Conservation (phyloP, 2,113 vertebrate genomes). For the Anhinga anhinga region DNA sequence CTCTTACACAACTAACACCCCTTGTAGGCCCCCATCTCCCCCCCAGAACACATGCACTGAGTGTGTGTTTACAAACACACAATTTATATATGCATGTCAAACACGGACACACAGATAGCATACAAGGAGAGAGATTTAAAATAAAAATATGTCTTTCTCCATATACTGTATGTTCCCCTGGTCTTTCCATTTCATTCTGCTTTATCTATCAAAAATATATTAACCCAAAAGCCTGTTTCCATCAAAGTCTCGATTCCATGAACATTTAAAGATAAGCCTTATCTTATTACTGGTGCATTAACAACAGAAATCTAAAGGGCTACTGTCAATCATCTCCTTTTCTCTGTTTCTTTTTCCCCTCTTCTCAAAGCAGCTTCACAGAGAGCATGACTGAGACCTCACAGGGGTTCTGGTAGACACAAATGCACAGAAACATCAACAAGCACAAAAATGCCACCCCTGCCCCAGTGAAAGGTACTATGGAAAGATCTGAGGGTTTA, state of each 20-base stretch:
- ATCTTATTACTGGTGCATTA: constrained; percentile 78
- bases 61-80: background rate
- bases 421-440: background rate
- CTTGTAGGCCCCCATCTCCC: accelerated
- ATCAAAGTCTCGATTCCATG: constrained; percentile 78
- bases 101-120: background rate
- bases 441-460: background rate
- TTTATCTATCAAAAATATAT: constrained; percentile 83
- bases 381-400: background rate
- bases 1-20: background rate
- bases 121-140: background rate
- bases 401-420: background rate
- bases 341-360: background rate
- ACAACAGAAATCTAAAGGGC: constrained; percentile 72
- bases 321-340: constrained; percentile 62
- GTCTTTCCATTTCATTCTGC: constrained; percentile 63
- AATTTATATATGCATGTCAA: background rate
- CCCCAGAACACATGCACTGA: accelerated
- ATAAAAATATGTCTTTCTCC: constrained; percentile 45
- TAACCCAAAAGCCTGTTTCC: constrained; percentile 79
- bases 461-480: accelerated
- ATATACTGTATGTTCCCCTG: constrained; percentile 8
- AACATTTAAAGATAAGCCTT: constrained; percentile 84
- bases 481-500: background rate
- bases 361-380: constrained; percentile 17